These are phyloP conservation scores for Oreochromis tanganicae DNA, from an alignment of 2,113 vertebrate genomes.

Conservation along the genomic window DNA sequence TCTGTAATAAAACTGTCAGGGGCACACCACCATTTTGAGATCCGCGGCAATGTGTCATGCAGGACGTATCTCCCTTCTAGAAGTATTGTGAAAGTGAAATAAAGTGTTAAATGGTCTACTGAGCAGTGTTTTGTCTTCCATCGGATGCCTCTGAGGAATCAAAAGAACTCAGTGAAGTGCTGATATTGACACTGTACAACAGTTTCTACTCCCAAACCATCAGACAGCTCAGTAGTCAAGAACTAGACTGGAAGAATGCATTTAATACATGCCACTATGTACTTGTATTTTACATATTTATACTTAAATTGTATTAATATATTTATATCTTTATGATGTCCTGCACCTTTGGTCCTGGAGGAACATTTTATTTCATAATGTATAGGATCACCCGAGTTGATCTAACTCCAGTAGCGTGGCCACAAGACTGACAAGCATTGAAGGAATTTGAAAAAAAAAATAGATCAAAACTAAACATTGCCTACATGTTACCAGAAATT, in stretches of 20 bases:
- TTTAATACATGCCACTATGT: not conserved
- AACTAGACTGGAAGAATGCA: not conserved
- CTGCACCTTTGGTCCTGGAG: too few species aligned
- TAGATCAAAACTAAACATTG: not conserved
- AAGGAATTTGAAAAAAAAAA: not conserved
- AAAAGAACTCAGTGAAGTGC: too few species aligned
- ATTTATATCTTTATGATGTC: too few species aligned
- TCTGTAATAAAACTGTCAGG: too few species aligned
- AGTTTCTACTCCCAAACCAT: not conserved
- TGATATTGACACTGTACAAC: not conserved
- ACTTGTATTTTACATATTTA: not conserved
- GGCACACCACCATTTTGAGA: too few species aligned
- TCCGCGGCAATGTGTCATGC: too few species aligned
- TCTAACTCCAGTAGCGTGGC: not conserved
- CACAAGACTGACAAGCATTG: not conserved
- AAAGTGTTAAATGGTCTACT: too few species aligned
- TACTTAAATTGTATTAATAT: not conserved
- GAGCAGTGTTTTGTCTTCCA: too few species aligned
- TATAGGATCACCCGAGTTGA: not conserved
- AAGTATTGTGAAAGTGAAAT: too few species aligned
- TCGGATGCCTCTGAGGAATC: too few species aligned
- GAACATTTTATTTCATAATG: too few species aligned
- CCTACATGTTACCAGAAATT: not conserved
- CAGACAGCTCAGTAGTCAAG: not conserved
- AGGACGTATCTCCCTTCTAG: too few species aligned